Conservation (phyloP, 2,888 invertebrate species). For the Ophonus ardosiacus region DNA sequence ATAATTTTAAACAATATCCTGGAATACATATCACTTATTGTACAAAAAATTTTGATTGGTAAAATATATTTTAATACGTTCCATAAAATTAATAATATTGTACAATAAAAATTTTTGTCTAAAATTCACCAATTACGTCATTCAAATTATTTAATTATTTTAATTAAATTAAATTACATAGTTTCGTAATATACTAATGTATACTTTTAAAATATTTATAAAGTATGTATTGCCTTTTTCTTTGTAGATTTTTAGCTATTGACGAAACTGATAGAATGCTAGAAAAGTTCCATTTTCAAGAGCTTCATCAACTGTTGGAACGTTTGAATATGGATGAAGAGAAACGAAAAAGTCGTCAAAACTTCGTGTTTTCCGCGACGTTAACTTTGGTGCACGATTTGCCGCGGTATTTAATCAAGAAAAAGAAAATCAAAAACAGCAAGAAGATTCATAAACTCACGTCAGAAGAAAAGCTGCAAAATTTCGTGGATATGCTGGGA, state of each 20-base stretch:
- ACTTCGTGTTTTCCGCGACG: conserved; percentile 98
- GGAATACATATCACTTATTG: too few relatives aligned
- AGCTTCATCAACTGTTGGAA: conserved; percentile 89
- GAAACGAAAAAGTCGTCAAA: conserved; percentile 84
- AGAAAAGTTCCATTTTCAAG: conserved; percentile 96
- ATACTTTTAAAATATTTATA: background rate
- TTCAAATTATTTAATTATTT: too few relatives aligned
- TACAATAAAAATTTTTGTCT: too few relatives aligned
- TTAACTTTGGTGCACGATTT: conserved; percentile 93
- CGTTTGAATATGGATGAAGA: conserved; percentile 85
- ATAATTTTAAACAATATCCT: background rate
- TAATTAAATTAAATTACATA: too few relatives aligned
- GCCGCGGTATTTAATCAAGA: conserved; percentile 84
- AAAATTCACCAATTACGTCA: too few relatives aligned
- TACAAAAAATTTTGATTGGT: too few relatives aligned
- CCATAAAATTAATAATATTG: too few relatives aligned
- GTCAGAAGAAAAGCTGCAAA: conserved; percentile 85
- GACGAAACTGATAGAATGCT: conserved; percentile 99
- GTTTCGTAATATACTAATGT: too few relatives aligned
- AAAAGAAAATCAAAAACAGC: conserved; percentile 76
- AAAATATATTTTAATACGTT: too few relatives aligned
- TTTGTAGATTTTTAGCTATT: conserved; percentile 89
- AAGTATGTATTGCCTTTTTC: background rate
- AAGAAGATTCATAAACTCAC: conserved; percentile 82
- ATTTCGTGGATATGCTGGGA: conserved; percentile 88